Percentiles rank a stretch among this genome's conserved stretches.
phyloP scores from a whole-genome alignment of 2,888 invertebrate species.

The Cerceris rybyensis region DNA sequence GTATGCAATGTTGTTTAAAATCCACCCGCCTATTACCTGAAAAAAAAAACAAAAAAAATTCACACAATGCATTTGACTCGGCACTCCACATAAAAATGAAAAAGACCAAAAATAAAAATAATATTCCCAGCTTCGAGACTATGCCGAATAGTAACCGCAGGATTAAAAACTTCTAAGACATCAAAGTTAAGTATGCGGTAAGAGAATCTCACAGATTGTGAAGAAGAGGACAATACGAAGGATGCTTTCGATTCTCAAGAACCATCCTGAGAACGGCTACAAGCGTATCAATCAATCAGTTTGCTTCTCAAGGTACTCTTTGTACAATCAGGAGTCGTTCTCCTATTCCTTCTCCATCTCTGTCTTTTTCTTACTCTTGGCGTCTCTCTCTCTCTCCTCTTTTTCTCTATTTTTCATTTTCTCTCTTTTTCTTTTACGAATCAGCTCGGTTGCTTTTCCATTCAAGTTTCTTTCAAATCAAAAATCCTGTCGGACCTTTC shows the following conservation, averaged over 20 bases:
- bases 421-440: not conserved
- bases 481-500: constrained; percentile 21
- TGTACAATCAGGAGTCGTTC: constrained; percentile 55
- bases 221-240: constrained; percentile 12
- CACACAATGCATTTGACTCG: no score
- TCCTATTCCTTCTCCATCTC: not conserved
- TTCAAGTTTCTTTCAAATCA: constrained; percentile 1
- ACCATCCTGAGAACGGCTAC: constrained; percentile 3
- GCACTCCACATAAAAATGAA: no score
- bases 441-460: not conserved
- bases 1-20: no score
- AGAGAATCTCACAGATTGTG: constrained; percentile 1
- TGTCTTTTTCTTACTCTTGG: not conserved
- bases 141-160: no score
- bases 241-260: constrained; percentile 6
- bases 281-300: constrained; percentile 51
- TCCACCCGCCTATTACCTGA: no score
- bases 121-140: no score
- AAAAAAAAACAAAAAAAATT: no score
- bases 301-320: constrained; percentile 49
- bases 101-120: not conserved
- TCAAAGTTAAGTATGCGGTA: not conserved
- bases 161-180: no score
- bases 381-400: not conserved
- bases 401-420: not conserved